Evolutionary conservation across 2,113 vertebrate species (phyloP), one percentile per base, ranked within the genome.

Genomic region (Dromas ardeola): DNA sequence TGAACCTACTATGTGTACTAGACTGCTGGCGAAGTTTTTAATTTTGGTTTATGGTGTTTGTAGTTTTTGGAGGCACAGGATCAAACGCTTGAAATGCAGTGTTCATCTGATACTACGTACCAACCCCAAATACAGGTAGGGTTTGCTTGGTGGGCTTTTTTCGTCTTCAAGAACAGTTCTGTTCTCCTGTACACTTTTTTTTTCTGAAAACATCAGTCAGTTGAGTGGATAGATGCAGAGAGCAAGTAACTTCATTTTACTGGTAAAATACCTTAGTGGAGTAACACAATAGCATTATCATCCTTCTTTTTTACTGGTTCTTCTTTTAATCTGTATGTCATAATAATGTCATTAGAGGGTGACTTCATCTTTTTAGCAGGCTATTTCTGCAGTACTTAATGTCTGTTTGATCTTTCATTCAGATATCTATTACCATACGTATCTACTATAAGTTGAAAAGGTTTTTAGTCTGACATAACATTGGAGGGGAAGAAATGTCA

Each of bases 1-100:
- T 97, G 97, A 97, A 97, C 95, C 97, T 98, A 98, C 98, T 97
- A 95, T 96, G 97, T 94, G 95, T 97, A 98, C 98, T 95, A 96
- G 97, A 90, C 84, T 97, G 97, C 91, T 98, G 97, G 96, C 90
- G 11, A 94, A 95, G 96, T 97, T 98, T 98, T 98, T 97, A 97
- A 98, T 97, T 97, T 97, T 91, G 85, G 89, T 94, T 97, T 98
- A 97, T 95, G 92, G 83, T 97, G 97, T 97, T 98, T 98, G 95
- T 96, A 97, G 93, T 96, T 95, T 97, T 98, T 97, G 95, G 97
- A 97, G 97, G 97, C 81, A 95, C 97, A 98, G 97, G 98, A 98
- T 98, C 67, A 93, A 98, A 98, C 98, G 29, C 94, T 94, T 94
- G 97, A 97, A 95, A 86, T 56, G 71, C 70, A 95, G 79, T 65